Evolutionary conservation across 2,113 vertebrate genomes (phyloP).

Genomic region (Hyperoodon ampullatus): DNA sequence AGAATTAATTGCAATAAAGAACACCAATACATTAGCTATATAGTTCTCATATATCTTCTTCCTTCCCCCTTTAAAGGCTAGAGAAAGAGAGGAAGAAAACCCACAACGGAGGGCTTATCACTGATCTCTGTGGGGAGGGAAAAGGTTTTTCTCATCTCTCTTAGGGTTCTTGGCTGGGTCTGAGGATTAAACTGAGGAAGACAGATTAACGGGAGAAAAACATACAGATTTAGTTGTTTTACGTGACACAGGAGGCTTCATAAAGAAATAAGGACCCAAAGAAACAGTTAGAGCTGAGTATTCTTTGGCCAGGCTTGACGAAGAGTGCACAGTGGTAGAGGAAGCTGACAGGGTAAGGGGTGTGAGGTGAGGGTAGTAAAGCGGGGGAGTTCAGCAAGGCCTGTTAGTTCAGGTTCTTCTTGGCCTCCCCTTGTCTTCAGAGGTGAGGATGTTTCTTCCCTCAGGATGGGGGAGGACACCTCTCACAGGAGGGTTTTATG

Average conservation of each 20-base stretch:
- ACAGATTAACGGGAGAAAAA: neutral
- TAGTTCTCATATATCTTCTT: neutral
- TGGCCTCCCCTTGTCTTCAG: neutral
- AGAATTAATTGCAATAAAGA: neutral
- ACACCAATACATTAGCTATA: neutral
- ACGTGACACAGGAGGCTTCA: neutral
- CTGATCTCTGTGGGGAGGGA: neutral
- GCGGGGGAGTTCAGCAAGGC: neutral
- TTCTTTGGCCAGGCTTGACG: neutral
- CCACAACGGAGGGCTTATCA: accelerated
- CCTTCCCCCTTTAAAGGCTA: neutral
- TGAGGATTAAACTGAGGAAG: neutral
- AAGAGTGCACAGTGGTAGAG: neutral
- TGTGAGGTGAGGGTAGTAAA: neutral
- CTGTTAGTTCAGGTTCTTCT: neutral
- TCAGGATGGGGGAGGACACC: neutral
- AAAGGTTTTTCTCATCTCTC: neutral
- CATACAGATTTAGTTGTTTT: neutral
- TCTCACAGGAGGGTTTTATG: neutral
- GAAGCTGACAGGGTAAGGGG: neutral
- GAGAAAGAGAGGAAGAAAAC: neutral
- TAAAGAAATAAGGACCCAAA: neutral
- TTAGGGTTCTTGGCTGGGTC: neutral
- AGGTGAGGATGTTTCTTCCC: neutral
- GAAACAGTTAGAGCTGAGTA: neutral